A percentile compares a stretch with the other conserved stretches of the same genome.
Evolutionary conservation across 1,140 invertebrate species (phyloP).

Genomic region (Lepidurus arcticus): DNA sequence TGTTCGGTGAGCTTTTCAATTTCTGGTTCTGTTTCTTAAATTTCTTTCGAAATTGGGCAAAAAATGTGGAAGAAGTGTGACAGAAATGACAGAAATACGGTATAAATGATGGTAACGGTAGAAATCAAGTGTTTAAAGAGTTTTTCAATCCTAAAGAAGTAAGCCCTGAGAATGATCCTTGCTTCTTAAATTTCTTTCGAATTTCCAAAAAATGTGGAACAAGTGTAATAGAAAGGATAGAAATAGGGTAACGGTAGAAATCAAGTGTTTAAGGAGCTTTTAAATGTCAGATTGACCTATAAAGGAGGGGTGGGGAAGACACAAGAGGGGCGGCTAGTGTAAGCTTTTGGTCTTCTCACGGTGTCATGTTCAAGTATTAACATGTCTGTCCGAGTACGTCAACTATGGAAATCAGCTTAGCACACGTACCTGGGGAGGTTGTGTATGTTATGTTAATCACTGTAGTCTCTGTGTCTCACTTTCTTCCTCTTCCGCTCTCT

Average conservation of each 20-base stretch:
- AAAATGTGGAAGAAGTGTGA: no score
- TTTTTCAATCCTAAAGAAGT: no score
- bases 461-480: neutral
- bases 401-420: conserved; percentile 3
- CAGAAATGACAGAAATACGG: no score
- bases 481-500: neutral
- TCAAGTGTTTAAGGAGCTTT: conserved; percentile 8
- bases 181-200: no score
- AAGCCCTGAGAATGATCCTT: no score
- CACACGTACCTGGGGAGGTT: neutral
- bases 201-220: no score
- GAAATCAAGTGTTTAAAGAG: no score
- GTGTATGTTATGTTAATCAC: neutral
- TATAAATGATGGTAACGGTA: no score
- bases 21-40: no score
- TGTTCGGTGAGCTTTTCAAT: no score
- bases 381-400: neutral
- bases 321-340: neutral
- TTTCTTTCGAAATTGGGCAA: no score
- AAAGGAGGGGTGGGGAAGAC: neutral
- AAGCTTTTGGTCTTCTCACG: conserved; percentile 6
- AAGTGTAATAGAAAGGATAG: no score
- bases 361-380: neutral
- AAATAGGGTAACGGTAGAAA: neutral
- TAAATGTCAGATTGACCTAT: conserved; percentile 7